Base-by-base conservation (phyloP, 2,797 vertebrate genomes). In the Lagodon rhomboides region DNA sequence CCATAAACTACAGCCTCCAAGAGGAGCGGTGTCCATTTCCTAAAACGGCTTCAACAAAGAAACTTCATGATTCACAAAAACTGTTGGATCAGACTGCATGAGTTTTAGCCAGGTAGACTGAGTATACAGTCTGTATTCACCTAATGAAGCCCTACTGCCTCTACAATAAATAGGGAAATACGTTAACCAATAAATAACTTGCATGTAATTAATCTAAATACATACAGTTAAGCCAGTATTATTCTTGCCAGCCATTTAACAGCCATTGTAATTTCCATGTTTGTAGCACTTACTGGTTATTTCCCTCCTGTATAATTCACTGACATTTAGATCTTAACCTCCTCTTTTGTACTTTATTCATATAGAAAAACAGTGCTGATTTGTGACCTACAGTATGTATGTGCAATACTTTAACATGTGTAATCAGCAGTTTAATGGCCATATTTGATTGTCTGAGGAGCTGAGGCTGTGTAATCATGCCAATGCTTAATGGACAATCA, bases 401-500 rank as follows among this genome's bases (percentile, higher is more conserved):
- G 65, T 55, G 23, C 30, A 23, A 5, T 4, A 4, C 44, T 58
- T 65, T 63, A 13, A 25, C 75, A 43, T 72, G 54, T 75, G 63
- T 79, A 80, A 84, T 89, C 73, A 84, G 47, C 67, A 38, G 20
- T 71, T 69, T 78, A 76, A 77, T 76, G 63, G 47, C 62, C 67
- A 60, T 20, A 73, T 71, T 68, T 68, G 66, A 69, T 72, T 79
- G 68, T 81, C 66, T 75, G 41, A 83, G 34, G 61, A 82, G 65
- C 68, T 17, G 61, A 72, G 62, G 62, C 84, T 30, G 68, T 85
- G 86, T 82, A 89, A 87, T 91, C 73, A 87, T 65, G 62, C 66
- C 46, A 16, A 73, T 78, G 79, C 62, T 79, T 75, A 88, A 80
- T 67, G 71, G 73, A 77, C 78, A 83, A 75, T 82, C 72, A 76